Percentiles rank a stretch among this genome's conserved stretches.
phyloP scores from a whole-genome alignment of 2,113 vertebrate species.

The Colossoma macropomum region DNA sequence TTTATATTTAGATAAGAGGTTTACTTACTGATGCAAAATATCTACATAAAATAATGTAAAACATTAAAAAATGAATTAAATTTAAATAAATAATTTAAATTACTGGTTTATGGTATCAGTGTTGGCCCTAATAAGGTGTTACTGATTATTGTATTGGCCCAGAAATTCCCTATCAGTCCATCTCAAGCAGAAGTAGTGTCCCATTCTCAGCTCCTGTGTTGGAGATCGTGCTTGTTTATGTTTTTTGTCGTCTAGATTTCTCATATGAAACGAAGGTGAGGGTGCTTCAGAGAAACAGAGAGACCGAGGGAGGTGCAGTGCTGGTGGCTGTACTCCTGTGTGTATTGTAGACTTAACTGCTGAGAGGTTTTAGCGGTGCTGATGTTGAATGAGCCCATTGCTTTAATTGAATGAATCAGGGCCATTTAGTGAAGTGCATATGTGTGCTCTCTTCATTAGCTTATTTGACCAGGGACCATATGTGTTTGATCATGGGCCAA shows the following conservation, averaged over 20 bases:
- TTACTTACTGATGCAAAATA: too few relatives aligned
- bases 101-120: too few relatives aligned
- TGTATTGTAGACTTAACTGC: not conserved
- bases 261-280: not conserved
- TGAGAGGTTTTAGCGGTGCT: not conserved
- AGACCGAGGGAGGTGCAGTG: not conserved
- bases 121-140: too few relatives aligned
- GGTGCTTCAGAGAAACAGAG: not conserved
- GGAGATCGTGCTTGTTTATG: too few relatives aligned
- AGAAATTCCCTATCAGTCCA: too few relatives aligned
- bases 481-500: not conserved
- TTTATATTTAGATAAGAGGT: too few relatives aligned
- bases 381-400: not conserved
- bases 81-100: too few relatives aligned
- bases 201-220: too few relatives aligned
- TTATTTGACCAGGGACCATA: not conserved
- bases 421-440: not conserved
- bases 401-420: not conserved
- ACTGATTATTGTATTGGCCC: too few relatives aligned
- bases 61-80: too few relatives aligned
- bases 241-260: not conserved
- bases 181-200: too few relatives aligned
- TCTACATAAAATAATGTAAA: too few relatives aligned
- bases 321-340: not conserved
- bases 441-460: conserved; percentile 5